A percentile compares a stretch with the other conserved stretches of the same genome.
Conservation (phyloP, 1,140 invertebrate genomes). For the Leguminivora glycinivorella region DNA sequence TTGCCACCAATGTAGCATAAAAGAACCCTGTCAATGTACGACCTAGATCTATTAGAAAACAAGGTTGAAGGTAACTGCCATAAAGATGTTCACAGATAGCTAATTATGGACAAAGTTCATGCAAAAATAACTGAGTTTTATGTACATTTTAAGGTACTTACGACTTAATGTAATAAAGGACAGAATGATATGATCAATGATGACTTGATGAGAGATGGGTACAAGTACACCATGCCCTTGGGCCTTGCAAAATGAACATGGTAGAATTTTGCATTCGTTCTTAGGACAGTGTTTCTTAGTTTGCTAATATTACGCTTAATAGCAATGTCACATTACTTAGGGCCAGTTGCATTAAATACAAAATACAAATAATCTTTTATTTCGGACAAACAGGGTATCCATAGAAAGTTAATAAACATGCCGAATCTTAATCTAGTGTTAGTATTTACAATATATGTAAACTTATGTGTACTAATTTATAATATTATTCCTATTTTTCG, state of each 20-base stretch:
- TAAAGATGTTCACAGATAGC: constrained; percentile 2
- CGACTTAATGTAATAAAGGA: background rate
- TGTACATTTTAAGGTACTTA: background rate
- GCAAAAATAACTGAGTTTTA: background rate
- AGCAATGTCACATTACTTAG: no score
- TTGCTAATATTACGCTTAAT: no score
- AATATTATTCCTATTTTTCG: no score
- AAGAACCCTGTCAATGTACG: background rate
- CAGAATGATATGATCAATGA: background rate
- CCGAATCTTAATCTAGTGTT: no score
- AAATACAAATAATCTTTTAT: no score
- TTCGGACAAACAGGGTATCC: no score
- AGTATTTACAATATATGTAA: no score
- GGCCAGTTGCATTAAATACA: no score
- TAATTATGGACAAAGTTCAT: background rate
- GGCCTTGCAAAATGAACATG: background rate
- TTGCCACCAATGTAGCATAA: no score
- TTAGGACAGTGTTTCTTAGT: background rate
- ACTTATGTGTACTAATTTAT: no score
- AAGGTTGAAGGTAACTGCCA: background rate
- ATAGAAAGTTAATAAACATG: no score
- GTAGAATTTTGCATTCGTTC: constrained; percentile 4
- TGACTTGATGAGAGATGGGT: background rate
- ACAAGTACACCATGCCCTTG: background rate
- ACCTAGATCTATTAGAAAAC: background rate